Conservation (phyloP, 2,797 vertebrate genomes). For the Sternotherus odoratus region DNA sequence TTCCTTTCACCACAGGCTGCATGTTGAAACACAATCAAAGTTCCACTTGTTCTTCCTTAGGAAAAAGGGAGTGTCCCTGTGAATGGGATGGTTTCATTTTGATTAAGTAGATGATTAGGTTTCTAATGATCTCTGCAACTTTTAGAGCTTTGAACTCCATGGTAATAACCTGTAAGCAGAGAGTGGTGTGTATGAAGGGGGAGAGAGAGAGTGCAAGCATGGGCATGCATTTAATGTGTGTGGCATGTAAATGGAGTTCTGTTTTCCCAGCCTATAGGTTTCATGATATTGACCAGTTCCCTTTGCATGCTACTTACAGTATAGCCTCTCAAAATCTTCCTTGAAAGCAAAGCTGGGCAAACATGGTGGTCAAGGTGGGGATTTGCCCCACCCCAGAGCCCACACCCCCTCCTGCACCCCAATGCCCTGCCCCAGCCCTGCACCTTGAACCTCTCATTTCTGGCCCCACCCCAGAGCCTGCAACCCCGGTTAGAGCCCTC, state of each 20-base stretch:
- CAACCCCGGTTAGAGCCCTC: too few species aligned
- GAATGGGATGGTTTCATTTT: constrained; percentile 48
- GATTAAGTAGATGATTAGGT: constrained; percentile 60
- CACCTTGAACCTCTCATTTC: too few species aligned
- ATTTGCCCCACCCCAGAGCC: too few species aligned
- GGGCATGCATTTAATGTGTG: not conserved
- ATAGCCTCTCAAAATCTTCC: not conserved
- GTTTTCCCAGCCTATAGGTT: not conserved
- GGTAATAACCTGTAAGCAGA: not conserved
- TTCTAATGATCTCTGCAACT: constrained; percentile 44
- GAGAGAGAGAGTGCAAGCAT: not conserved
- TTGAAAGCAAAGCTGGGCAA: not conserved
- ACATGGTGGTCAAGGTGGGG: too few species aligned
- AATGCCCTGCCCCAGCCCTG: too few species aligned
- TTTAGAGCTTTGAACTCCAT: not conserved
- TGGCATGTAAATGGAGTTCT: not conserved
- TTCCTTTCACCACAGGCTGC: constrained; percentile 54
- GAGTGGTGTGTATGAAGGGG: not conserved
- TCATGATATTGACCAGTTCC: not conserved
- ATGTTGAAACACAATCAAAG: constrained; percentile 40
- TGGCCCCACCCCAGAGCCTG: too few species aligned
- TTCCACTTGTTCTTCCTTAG: not conserved
- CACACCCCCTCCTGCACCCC: too few species aligned
- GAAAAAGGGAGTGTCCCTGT: constrained; percentile 55
- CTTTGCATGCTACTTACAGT: not conserved